A percentile compares a stretch with the other conserved stretches of the same genome.
These are phyloP conservation scores for Calliphora vicina DNA, from an alignment of 1,140 invertebrate genomes.

Conservation along the genomic window DNA sequence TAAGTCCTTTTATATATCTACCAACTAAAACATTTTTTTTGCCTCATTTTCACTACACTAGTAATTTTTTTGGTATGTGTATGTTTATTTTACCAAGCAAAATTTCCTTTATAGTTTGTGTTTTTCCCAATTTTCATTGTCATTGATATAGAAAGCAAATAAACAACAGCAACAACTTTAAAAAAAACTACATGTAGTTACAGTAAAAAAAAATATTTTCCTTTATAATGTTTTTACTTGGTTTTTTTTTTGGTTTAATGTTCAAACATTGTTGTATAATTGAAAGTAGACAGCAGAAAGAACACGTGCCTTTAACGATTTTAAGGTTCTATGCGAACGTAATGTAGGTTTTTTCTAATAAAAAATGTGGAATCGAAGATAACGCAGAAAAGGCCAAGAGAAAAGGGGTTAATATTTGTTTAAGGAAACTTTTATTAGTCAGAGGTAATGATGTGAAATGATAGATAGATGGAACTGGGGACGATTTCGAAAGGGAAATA, in stretches of 20 bases:
- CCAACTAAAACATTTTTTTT: neutral
- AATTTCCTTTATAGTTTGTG: neutral
- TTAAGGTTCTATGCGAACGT: neutral
- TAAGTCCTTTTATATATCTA: too few relatives aligned
- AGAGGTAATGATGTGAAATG: too few relatives aligned
- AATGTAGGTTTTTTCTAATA: too few relatives aligned
- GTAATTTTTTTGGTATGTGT: neutral
- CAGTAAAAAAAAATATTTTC: neutral
- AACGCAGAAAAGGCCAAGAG: too few relatives aligned
- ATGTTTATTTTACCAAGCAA: neutral
- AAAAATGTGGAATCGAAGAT: too few relatives aligned
- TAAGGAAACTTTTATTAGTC: too few relatives aligned
- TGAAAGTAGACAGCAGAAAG: neutral
- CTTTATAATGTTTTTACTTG: neutral
- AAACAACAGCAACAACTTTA: neutral
- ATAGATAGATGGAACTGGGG: too few relatives aligned
- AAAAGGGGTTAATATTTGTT: too few relatives aligned
- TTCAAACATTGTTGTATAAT: neutral
- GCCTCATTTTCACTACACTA: neutral
- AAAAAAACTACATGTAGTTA: neutral
- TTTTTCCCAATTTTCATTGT: conserved; percentile 6
- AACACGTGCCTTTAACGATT: neutral
- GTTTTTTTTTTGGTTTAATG: neutral
- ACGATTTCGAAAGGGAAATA: too few relatives aligned
- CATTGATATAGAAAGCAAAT: neutral